phyloP scores from a whole-genome alignment of 2,113 vertebrate genomes.

The Pelusios castaneus region DNA sequence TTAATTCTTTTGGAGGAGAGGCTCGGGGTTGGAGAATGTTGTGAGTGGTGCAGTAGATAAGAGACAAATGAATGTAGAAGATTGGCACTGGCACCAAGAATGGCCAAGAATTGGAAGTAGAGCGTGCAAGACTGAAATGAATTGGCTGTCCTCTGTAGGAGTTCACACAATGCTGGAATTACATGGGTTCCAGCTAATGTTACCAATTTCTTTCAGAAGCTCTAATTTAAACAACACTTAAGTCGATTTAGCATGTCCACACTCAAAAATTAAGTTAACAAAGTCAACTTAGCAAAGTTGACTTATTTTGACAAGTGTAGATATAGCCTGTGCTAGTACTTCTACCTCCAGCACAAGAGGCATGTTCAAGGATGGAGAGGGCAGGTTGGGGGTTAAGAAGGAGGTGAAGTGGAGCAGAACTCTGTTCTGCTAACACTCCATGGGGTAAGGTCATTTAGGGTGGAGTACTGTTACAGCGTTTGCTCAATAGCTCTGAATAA shows the following conservation, averaged over 20 bases:
- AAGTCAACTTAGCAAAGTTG: no score
- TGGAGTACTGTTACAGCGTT: neutral
- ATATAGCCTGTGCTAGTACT: neutral
- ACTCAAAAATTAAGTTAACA: no score
- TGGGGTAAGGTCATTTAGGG: neutral
- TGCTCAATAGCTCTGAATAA: neutral
- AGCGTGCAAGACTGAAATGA: neutral
- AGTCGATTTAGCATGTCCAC: no score
- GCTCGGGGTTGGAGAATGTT: neutral
- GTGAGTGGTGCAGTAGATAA: neutral
- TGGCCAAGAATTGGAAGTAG: neutral
- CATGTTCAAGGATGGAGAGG: neutral
- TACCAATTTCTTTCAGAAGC: neutral
- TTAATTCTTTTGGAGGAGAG: neutral
- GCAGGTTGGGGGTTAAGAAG: neutral
- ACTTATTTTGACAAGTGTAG: no score
- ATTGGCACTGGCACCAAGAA: neutral
- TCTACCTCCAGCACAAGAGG: neutral
- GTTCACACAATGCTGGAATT: neutral
- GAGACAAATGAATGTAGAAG: neutral
- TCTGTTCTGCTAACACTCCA: neutral
- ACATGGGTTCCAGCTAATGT: neutral
- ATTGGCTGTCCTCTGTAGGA: neutral
- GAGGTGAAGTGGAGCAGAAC: neutral
- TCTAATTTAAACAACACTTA: neutral